A percentile compares a stretch with the other conserved stretches of the same genome.
These are phyloP conservation scores for Cyanocitta stelleri DNA, from an alignment of 2,113 vertebrate genomes.

Conservation along the genomic window DNA sequence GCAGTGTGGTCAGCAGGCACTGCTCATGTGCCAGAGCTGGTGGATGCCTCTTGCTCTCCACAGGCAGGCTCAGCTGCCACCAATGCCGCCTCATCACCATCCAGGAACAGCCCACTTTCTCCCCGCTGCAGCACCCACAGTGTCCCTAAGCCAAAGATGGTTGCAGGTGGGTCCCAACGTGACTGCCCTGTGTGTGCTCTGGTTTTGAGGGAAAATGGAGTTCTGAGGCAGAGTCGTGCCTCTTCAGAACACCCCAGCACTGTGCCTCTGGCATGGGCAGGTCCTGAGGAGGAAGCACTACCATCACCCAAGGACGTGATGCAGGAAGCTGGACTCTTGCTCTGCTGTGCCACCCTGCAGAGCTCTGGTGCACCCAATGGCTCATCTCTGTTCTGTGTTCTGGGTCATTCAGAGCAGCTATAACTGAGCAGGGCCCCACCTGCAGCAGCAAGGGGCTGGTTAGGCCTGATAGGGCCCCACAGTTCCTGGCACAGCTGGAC, in stretches of 20 bases:
- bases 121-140: not conserved
- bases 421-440: not conserved
- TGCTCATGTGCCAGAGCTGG: not conserved
- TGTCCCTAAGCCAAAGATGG: not conserved
- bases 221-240: not conserved
- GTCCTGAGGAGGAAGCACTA: not conserved
- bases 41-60: not conserved
- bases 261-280: rapidly evolving
- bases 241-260: not conserved
- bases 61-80: not conserved
- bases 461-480: not conserved
- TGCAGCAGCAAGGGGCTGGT: not conserved
- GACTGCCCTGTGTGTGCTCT: rapidly evolving
- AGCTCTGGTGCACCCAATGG: not conserved
- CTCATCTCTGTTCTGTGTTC: not conserved
- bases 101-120: not conserved
- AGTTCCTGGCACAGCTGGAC: not conserved
- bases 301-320: rapidly evolving
- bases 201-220: not conserved
- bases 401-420: not conserved
- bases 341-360: not conserved
- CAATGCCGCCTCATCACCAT: not conserved
- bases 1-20: not conserved
- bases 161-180: rapidly evolving
- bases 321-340: not conserved